Evolutionary conservation across 2,888 invertebrate genomes (phyloP).

Genomic region (Clivina fossor): DNA sequence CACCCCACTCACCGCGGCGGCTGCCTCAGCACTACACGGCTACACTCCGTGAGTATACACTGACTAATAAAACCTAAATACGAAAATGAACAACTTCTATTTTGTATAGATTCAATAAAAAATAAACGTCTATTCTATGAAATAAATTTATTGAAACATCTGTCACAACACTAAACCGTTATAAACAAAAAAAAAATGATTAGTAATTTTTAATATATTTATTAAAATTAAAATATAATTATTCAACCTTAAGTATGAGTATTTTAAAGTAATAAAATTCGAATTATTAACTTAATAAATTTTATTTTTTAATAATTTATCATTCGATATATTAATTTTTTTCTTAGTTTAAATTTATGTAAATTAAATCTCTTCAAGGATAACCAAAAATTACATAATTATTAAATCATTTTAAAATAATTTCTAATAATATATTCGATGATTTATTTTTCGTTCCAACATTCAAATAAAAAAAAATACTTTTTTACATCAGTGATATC

Average conservation of each 20-base stretch:
- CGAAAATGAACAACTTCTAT: constrained; percentile 39
- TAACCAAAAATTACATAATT: too few species aligned
- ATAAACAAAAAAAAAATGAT: background rate
- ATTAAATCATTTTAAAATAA: too few species aligned
- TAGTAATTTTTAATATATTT: constrained; percentile 1
- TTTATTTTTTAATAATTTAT: background rate
- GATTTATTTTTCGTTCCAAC: too few species aligned
- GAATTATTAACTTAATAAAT: too few species aligned
- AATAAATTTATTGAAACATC: too few species aligned
- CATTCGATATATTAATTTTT: background rate
- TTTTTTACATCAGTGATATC: too few species aligned
- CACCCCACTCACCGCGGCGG: constrained; percentile 68
- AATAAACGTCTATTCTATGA: too few species aligned
- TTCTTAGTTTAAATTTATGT: too few species aligned
- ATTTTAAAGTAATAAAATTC: background rate
- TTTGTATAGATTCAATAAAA: too few species aligned
- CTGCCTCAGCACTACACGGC: constrained; percentile 79
- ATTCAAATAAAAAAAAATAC: too few species aligned
- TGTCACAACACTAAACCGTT: background rate
- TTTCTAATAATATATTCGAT: too few species aligned
- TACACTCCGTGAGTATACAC: constrained; percentile 91
- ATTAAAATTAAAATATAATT: background rate
- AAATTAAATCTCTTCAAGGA: background rate
- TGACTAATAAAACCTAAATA: constrained; percentile 40
- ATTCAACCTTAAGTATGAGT: background rate